phyloP scores from a whole-genome alignment of 2,113 vertebrate genomes.

The Ictalurus furcatus region DNA sequence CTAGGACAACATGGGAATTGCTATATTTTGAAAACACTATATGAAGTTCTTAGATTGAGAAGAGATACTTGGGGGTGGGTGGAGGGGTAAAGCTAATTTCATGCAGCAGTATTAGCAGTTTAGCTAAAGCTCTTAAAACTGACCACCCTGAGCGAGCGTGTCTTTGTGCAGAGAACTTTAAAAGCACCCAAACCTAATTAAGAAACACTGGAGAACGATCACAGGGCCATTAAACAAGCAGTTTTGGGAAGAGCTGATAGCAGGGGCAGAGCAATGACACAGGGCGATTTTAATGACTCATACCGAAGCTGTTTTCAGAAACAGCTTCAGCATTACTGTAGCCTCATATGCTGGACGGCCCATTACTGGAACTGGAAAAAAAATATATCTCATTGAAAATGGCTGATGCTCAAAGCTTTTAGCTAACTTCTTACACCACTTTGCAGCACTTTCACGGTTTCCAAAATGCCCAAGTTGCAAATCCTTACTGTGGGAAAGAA shows the following conservation, averaged over 20 bases:
- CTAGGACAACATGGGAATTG: background rate
- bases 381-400: background rate
- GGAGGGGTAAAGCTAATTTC: background rate
- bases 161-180: constrained; percentile 23
- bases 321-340: background rate
- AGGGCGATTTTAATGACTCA: constrained; percentile 24
- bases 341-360: background rate
- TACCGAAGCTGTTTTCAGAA: background rate
- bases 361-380: background rate
- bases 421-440: background rate
- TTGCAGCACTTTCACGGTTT: constrained; percentile 7
- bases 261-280: constrained; percentile 31
- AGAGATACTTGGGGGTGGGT: background rate
- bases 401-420: constrained; percentile 18
- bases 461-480: background rate
- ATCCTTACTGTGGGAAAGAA: background rate
- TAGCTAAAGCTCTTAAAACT: constrained; percentile 10
- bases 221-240: constrained; percentile 31
- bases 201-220: constrained; percentile 31
- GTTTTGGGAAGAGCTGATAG: constrained; percentile 12
- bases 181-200: constrained; percentile 42
- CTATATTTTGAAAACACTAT: background rate
- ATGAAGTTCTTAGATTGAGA: background rate
- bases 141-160: constrained; percentile 21
- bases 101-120: background rate